Base-by-base conservation (phyloP, 1,140 invertebrate genomes). In the Ceratitis capitata region DNA sequence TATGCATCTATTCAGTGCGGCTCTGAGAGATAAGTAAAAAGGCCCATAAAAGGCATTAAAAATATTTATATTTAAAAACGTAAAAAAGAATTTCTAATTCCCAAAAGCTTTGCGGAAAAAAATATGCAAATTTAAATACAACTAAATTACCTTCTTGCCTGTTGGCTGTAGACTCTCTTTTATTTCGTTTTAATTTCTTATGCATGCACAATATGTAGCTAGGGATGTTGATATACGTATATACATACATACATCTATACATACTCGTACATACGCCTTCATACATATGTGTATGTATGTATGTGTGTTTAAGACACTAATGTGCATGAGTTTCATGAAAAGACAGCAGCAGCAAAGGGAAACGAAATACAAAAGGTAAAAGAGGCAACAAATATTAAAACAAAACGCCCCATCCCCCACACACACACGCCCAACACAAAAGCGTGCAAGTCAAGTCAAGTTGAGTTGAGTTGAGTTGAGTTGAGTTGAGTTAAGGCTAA, bases 81-180 rank as follows among this genome's bases (percentile, higher is more conserved):
- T 19, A 10, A 35, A 69, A 69, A 56, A 69, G 32, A 16, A 12
- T 35, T 35, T 35, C 61, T 69, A 69, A 69, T 69, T 69, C 32
- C 29, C 61, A 69, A 69, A 69, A 35, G 61, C 32, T 69, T 12
- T 35, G n/a, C 5, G n/a, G 29, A 69, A 14, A 61, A 61, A 61
- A 61, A 29, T 61, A 61, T 61, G 61, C 32, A 69, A 69, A 69
- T 69, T 69, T 69, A n/a, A 69, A 69, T 69, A 35, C 32, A 69
- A 69, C 14, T 5, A 39, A 69, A 69, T 69, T 69, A 69, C 32
- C 61, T 69, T 29, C 39, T 69, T 69, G 61, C 29, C 32, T 35
- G 29, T 69, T 69, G 29, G 1, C 14, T 5, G 26, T 14, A 39
- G 26, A 26, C 58, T 4, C 61, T 14, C 3, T 69, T 69, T 39